Evolutionary conservation across 2,888 invertebrate genomes (phyloP).

Genomic region (Beris chalybata): DNA sequence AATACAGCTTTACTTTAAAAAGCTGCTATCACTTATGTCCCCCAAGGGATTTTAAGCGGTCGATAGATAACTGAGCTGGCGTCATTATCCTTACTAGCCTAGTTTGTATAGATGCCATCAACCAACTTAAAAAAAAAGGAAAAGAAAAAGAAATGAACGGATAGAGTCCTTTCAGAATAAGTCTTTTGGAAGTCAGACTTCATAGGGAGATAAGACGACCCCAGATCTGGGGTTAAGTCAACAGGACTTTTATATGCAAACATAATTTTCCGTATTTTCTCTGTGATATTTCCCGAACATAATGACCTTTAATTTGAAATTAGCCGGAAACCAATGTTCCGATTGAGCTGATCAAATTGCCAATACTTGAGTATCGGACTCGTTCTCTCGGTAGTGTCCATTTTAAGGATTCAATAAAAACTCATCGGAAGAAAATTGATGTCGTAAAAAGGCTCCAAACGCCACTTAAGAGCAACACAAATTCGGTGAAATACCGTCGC

Average conservation of each 20-base stretch:
- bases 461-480: conserved; percentile 22
- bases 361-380: background rate
- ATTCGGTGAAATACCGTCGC: conserved; percentile 14
- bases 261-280: too few species aligned
- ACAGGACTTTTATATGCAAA: too few species aligned
- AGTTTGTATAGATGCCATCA: conserved; percentile 14
- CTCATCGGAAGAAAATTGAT: conserved; percentile 27
- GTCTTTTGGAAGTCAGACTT: too few species aligned
- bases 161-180: too few species aligned
- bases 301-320: conserved; percentile 1
- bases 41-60: conserved; percentile 22
- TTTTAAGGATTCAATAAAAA: conserved; percentile 31
- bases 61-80: conserved; percentile 28
- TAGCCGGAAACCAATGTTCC: background rate
- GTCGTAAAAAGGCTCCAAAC: conserved; percentile 19
- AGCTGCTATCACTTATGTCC: conserved; percentile 28
- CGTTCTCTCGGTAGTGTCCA: background rate
- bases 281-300: too few species aligned
- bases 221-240: too few species aligned
- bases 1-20: conserved; percentile 26
- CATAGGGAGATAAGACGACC: too few species aligned
- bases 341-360: conserved; percentile 5
- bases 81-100: conserved; percentile 23
- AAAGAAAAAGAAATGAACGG: background rate
- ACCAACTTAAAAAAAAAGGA: too few species aligned